These are phyloP conservation scores for Camptogramma bilineatum DNA, from an alignment of 2,888 invertebrate species.

Conservation along the genomic window DNA sequence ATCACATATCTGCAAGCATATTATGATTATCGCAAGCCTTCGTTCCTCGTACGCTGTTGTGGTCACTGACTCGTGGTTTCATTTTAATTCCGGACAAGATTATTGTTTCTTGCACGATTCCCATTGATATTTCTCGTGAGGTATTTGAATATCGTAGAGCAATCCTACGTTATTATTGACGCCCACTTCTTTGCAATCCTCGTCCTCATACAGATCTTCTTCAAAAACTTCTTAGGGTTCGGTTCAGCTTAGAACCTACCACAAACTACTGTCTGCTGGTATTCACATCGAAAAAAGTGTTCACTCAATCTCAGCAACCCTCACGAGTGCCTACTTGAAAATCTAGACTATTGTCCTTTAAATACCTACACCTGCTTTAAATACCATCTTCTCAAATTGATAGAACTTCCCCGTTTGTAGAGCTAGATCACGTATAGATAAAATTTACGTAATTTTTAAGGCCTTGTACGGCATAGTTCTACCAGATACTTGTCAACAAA, in stretches of 20 bases:
- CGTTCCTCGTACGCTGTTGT: slow-evolving; percentile 77
- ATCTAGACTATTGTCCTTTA: no score
- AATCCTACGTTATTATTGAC: slow-evolving; percentile 40
- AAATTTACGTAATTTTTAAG: background rate
- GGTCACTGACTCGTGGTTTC: slow-evolving; percentile 76
- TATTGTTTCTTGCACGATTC: slow-evolving; percentile 59
- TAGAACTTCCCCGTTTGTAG: no score
- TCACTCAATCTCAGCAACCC: no score
- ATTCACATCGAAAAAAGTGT: no score
- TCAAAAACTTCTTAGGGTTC: background rate
- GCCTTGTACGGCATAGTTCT: background rate
- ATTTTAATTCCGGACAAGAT: slow-evolving; percentile 59
- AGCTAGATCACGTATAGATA: background rate
- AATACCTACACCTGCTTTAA: no score
- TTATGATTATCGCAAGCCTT: slow-evolving; percentile 82
- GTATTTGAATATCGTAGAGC: slow-evolving; percentile 44
- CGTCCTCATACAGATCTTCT: background rate
- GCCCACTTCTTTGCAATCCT: background rate
- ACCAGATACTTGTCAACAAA: background rate
- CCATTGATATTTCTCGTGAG: slow-evolving; percentile 48
- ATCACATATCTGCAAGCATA: slow-evolving; percentile 85
- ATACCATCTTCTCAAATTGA: no score
- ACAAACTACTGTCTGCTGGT: no score
- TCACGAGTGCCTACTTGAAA: no score
- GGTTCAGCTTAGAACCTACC: background rate